Evolutionary conservation across 2,888 invertebrate genomes (phyloP), one percentile per base, ranked within the genome.

Genomic region (Catocala sponsa): DNA sequence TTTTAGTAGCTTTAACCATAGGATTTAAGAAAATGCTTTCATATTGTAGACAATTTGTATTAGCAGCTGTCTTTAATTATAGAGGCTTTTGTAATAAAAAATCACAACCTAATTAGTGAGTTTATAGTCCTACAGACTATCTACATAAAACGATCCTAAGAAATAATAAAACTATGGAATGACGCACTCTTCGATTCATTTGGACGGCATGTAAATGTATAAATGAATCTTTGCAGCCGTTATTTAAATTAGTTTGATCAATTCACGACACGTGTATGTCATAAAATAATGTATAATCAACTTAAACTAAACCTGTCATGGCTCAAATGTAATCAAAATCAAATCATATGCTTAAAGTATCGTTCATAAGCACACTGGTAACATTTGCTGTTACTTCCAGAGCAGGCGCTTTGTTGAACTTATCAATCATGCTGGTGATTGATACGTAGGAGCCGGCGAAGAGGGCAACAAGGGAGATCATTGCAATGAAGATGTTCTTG

Each of bases 401-500:
- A 11, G 52, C 57, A 10, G 77, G 62, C 9, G 38, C 6, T 0
- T 53, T 65, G 2, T 66, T 5, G 48, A 84, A 93, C 41, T 90
- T 93, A 0, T 84, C 79, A 0, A 91, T 59, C 83, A 95, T 91
- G 13, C 85, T 84, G 1, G 55, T 76, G 12, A 95, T 89, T 0
- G 94, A 94, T 0, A 87, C 85, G 46, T 87, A 91, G 0, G 94
- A 94, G 0, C 94, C 94, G 6, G 92, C 83, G 25, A 93, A 89
- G 0, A 94, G 81, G 32, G 94, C 94, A 0, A 91, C 57, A 0
- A 94, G 74, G 0, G 94, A 89, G 0, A 94, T 78, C 6, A 89
- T 49, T 4, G 80, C 81, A 5, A 95, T 89, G 2, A 95, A 63
- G 10, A 95, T 85, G 75, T 98, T 97, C 85, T 98, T 98, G 82